phyloP scores from a whole-genome alignment of 2,888 invertebrate genomes.

The Iphiclides podalirius region DNA sequence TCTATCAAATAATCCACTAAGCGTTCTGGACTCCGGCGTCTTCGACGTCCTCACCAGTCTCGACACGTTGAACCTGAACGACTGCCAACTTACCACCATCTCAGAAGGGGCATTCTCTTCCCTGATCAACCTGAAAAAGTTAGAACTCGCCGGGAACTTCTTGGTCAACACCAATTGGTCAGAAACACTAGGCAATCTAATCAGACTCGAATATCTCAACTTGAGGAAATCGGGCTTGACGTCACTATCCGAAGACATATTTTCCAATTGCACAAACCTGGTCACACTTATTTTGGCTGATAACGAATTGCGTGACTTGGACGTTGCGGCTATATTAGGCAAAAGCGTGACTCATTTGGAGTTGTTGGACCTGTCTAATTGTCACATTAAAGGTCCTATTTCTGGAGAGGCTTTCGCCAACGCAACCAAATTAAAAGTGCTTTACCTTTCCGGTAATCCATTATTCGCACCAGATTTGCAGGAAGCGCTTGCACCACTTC shows the following conservation, averaged over 20 bases:
- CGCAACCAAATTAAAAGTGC: constrained; percentile 82
- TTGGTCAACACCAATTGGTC: constrained; percentile 81
- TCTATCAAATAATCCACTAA: constrained; percentile 84
- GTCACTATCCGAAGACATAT: constrained; percentile 82
- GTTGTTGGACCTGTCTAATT: constrained; percentile 84
- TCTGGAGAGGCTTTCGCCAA: constrained; percentile 85
- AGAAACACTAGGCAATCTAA: constrained; percentile 79
- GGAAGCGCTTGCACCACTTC: constrained; percentile 82
- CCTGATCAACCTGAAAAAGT: constrained; percentile 81
- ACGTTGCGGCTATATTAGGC: constrained; percentile 82
- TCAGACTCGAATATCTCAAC: constrained; percentile 82
- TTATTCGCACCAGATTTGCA: constrained; percentile 84
- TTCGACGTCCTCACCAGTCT: constrained; percentile 83
- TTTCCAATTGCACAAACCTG: constrained; percentile 83
- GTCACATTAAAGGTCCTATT: constrained; percentile 83
- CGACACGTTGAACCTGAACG: constrained; percentile 83
- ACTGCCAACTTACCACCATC: constrained; percentile 81
- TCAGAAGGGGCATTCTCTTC: constrained; percentile 77
- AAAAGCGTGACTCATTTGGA: constrained; percentile 83
- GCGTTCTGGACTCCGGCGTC: constrained; percentile 75
- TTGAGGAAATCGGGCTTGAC: constrained; percentile 81
- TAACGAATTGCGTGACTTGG: constrained; percentile 82
- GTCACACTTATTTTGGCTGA: constrained; percentile 82
- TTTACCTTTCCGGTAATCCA: constrained; percentile 84
- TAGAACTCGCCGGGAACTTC: constrained; percentile 82